Conservation (phyloP, 2,113 vertebrate genomes). For the Calyptommatus sinebrachiatus region DNA sequence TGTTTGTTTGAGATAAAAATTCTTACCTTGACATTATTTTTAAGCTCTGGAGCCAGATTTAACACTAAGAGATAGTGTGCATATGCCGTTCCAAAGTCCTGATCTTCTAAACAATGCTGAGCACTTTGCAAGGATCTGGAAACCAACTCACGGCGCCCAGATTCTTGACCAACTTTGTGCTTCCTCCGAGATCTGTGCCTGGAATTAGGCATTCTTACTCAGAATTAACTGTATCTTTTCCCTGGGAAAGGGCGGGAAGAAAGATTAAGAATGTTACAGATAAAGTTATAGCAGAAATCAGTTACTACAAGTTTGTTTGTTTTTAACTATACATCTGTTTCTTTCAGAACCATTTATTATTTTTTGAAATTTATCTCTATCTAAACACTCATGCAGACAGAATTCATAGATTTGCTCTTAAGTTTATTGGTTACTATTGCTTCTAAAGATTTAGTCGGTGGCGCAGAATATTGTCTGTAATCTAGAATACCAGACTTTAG, state of each 20-base stretch:
- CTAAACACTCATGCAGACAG: no score
- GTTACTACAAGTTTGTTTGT: neutral
- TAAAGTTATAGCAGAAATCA: neutral
- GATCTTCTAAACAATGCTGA: conserved; percentile 84
- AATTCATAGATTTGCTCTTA: no score
- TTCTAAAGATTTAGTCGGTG: no score
- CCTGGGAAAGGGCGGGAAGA: neutral
- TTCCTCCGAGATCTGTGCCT: conserved; percentile 59
- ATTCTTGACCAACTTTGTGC: conserved; percentile 70
- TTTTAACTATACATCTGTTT: neutral
- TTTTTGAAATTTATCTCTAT: neutral
- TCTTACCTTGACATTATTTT: conserved; percentile 75
- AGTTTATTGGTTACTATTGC: no score
- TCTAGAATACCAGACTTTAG: no score
- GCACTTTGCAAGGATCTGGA: conserved; percentile 89
- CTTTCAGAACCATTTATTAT: neutral
- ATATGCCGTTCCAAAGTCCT: conserved; percentile 93
- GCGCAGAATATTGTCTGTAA: no score
- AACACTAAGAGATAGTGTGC: conserved; percentile 93
- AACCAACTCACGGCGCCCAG: conserved; percentile 81
- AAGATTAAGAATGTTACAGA: neutral
- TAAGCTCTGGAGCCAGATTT: conserved; percentile 88
- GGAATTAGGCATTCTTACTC: conserved; percentile 66
- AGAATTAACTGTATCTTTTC: neutral
- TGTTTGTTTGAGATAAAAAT: neutral